Conservation (phyloP, 2,797 vertebrate species). For the Podarcis siculus region DNA sequence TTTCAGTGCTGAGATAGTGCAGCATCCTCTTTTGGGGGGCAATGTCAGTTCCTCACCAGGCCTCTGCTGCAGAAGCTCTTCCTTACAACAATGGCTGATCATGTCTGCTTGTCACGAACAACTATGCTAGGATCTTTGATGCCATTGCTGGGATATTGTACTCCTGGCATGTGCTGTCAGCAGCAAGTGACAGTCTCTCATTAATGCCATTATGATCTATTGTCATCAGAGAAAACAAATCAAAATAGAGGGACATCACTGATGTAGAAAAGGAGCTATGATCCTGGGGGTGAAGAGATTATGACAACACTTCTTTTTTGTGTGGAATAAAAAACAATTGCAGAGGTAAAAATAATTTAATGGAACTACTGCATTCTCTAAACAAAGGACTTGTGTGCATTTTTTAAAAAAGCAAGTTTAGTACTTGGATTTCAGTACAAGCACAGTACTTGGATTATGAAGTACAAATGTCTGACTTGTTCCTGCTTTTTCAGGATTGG, state of each 20-base stretch:
- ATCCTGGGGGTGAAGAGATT: background rate
- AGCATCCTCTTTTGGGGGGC: too few species aligned
- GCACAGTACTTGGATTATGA: conserved; percentile 28
- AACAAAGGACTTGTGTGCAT: conserved; percentile 34
- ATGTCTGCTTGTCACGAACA: background rate
- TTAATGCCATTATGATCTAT: background rate
- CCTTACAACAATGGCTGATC: background rate
- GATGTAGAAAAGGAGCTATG: background rate
- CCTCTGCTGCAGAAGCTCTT: background rate
- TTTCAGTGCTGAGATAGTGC: background rate
- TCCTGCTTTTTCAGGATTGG: conserved; percentile 19
- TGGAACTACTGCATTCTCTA: background rate
- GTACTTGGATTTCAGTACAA: conserved; percentile 10
- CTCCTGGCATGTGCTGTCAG: background rate
- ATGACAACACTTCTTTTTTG: background rate
- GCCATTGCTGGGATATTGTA: accelerated
- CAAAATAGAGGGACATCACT: background rate
- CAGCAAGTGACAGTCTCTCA: background rate
- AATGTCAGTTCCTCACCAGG: background rate
- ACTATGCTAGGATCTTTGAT: background rate
- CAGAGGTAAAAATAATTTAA: conserved; percentile 42
- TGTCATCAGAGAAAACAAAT: background rate
- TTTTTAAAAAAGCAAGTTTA: conserved; percentile 39
- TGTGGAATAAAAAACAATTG: accelerated
- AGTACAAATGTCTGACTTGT: conserved; percentile 54